Conservation (phyloP, 2,888 invertebrate genomes). For the Idaea biselata region DNA sequence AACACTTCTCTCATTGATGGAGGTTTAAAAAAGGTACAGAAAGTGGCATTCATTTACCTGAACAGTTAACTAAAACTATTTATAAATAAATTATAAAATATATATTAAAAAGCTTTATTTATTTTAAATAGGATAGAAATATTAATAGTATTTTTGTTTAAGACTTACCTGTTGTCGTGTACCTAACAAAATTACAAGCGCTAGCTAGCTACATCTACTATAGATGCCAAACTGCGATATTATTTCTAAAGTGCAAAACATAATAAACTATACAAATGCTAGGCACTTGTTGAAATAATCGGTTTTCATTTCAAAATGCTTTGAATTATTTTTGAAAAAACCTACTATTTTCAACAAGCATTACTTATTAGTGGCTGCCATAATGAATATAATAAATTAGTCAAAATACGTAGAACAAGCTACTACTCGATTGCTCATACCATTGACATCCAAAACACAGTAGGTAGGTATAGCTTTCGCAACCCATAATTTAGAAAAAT, state of each 20-base stretch:
- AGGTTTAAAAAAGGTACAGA: neutral
- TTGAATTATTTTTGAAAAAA: neutral
- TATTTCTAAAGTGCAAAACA: neutral
- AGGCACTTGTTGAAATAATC: neutral
- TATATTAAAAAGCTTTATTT: neutral
- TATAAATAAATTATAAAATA: neutral
- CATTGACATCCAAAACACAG: neutral
- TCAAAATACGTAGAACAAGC: neutral
- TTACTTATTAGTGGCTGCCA: neutral
- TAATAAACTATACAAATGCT: neutral
- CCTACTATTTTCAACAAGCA: neutral
- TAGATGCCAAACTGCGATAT: neutral
- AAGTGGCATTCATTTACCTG: neutral
- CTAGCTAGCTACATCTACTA: neutral
- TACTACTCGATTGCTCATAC: neutral
- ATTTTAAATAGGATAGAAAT: neutral
- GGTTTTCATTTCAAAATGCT: neutral
- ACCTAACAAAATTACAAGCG: neutral
- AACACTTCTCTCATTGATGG: too few species aligned
- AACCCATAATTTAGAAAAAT: too few species aligned
- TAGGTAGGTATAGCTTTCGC: too few species aligned
- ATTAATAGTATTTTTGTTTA: neutral
- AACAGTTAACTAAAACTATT: conserved; percentile 7
- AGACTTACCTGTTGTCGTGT: neutral
- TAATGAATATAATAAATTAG: neutral